Evolutionary conservation across 2,113 vertebrate genomes (phyloP), one percentile per base, ranked within the genome.

Genomic region (Misgurnus mizolepis): DNA sequence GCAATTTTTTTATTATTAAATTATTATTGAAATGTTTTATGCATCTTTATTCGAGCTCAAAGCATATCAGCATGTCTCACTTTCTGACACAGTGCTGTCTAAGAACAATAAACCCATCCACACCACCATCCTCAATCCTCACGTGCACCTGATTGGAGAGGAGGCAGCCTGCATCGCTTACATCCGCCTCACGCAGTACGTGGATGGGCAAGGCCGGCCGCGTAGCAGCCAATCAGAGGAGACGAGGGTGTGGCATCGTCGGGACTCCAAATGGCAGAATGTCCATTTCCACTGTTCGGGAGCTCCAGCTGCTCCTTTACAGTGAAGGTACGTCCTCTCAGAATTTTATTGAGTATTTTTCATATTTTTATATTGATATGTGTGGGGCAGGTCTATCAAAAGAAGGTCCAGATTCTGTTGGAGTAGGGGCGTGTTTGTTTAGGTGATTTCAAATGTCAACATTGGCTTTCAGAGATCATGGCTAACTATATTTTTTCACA

Each of bases 201-300:
- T 99, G 0, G 97, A 98, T 17, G 91, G 89, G 17, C 95, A 97
- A 91, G 97, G 96, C 76, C 94, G 94, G 80, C 97, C 96, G 65
- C 94, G 95, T 73, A 97, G 96, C 92, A 97, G 95, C 91, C 97
- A 98, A 88, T 98, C 97, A 0, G 97, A 99, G 91, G 97, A 99
- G 87, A 98, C 97, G 0, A 95, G 97, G 0, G 97, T 98, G 58
- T 98, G 97, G 97, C 97, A 99, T 87, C 97, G 97, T 83, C 94
- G 97, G 0, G 97, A 98, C 5, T 92, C 95, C 91, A 97, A 96
- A 93, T 98, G 97, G 97, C 97, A 97, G 91, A 98, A 98, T 50
- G 96, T 98, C 85, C 97, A 98, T 89, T 98, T 97, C 94, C 97
- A 98, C 92, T 97, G 97, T 93, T 98, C 97, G 45, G 97, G 97